phyloP scores from a whole-genome alignment of 1,140 invertebrate species.

The Cydia amplana region DNA sequence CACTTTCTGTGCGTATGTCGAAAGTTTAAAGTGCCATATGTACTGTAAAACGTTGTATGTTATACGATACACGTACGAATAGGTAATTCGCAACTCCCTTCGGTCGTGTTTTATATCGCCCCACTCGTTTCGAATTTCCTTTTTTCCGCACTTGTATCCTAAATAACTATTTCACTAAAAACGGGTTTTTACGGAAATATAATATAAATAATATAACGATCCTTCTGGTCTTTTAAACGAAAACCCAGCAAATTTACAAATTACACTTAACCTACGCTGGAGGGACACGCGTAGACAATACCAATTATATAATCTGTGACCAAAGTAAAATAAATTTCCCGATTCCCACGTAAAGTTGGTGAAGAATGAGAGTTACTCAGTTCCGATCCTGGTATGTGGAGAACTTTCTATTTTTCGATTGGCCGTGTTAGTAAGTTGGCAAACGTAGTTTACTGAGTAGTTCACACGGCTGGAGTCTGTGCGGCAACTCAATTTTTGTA shows the following conservation, averaged over 20 bases:
- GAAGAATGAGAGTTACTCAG: constrained; percentile 74
- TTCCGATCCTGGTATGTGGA: constrained; percentile 54
- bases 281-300: constrained; percentile 46
- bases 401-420: constrained; percentile 78
- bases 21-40: too few species aligned
- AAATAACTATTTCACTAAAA: too few species aligned
- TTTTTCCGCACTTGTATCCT: too few species aligned
- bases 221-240: neutral
- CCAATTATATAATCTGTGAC: too few species aligned
- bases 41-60: too few species aligned
- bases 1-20: too few species aligned
- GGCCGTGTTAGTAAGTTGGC: constrained; percentile 71
- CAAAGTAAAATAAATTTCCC: constrained; percentile 64
- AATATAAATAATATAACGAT: too few species aligned
- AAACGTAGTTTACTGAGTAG: constrained; percentile 70
- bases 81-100: too few species aligned
- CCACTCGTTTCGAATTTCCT: too few species aligned
- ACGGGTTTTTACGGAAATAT: too few species aligned
- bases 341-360: constrained; percentile 67
- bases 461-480: constrained; percentile 55
- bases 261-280: neutral
- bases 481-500: constrained; percentile 63
- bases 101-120: too few species aligned
- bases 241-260: neutral
- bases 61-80: too few species aligned